Evolutionary conservation across 2,113 vertebrate species (phyloP).

Genomic region (Fulica atra): DNA sequence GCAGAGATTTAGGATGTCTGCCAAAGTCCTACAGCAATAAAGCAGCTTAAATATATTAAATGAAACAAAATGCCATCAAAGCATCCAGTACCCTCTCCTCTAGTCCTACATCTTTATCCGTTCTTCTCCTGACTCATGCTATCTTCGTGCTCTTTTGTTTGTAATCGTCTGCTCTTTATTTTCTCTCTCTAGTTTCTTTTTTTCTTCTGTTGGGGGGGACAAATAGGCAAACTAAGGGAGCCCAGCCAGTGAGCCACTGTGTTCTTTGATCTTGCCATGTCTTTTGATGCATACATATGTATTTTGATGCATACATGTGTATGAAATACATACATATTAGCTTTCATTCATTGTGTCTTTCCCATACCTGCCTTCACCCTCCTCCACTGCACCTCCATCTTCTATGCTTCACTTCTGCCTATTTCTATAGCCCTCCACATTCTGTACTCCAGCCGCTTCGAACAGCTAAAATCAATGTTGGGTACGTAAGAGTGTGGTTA

Average conservation of each 20-base stretch:
- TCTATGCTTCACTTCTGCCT: not conserved
- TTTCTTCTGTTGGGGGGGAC: not conserved
- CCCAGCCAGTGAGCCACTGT: not conserved
- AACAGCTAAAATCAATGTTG: not conserved
- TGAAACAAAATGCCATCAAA: not conserved
- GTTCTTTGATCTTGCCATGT: not conserved
- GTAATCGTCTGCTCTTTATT: not conserved
- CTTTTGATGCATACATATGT: accelerated
- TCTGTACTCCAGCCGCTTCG: not conserved
- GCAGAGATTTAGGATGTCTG: not conserved
- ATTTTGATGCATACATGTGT: accelerated
- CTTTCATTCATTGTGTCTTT: not conserved
- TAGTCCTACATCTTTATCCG: not conserved
- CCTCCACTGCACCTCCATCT: not conserved
- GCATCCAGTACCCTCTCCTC: not conserved
- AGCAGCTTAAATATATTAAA: constrained; percentile 17
- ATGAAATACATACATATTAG: too few relatives aligned
- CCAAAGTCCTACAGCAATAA: constrained; percentile 1
- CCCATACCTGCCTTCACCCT: not conserved
- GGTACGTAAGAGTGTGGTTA: accelerated
- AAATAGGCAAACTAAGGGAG: not conserved
- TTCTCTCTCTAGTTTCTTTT: not conserved
- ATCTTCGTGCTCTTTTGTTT: not conserved
- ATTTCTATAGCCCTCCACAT: not conserved
- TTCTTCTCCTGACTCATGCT: not conserved